These are phyloP conservation scores for Heloderma charlesbogerti DNA, from an alignment of 2,113 vertebrate species.

Conservation along the genomic window DNA sequence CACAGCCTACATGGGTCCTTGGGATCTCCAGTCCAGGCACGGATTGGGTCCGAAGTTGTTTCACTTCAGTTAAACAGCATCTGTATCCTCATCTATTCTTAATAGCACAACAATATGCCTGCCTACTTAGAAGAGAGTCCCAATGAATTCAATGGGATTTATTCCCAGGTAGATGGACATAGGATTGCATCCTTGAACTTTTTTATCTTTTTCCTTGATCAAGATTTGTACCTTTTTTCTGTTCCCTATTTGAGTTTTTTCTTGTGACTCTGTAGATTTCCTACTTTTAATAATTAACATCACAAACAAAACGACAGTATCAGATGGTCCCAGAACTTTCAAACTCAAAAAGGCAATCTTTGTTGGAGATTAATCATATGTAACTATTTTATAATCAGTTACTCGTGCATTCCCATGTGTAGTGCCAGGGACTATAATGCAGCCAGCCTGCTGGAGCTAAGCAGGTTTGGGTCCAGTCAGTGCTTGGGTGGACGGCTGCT, in stretches of 20 bases:
- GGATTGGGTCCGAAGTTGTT: not conserved
- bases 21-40: not conserved
- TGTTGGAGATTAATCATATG: not conserved
- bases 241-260: not conserved
- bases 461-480: not conserved
- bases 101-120: too few species aligned
- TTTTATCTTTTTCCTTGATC: not conserved
- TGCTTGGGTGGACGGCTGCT: not conserved
- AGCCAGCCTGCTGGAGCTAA: not conserved
- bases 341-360: not conserved
- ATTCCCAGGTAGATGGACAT: too few species aligned
- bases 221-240: not conserved
- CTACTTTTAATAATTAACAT: not conserved
- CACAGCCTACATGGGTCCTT: not conserved
- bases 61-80: not conserved
- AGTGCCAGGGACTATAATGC: not conserved
- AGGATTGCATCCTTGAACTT: too few species aligned
- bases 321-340: not conserved
- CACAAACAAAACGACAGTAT: not conserved
- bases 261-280: not conserved
- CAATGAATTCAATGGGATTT: too few species aligned
- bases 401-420: not conserved
- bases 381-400: not conserved
- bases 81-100: too few species aligned
- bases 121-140: too few species aligned